These are phyloP conservation scores for Morone chrysops DNA, from an alignment of 2,113 vertebrate species.

Conservation along the genomic window DNA sequence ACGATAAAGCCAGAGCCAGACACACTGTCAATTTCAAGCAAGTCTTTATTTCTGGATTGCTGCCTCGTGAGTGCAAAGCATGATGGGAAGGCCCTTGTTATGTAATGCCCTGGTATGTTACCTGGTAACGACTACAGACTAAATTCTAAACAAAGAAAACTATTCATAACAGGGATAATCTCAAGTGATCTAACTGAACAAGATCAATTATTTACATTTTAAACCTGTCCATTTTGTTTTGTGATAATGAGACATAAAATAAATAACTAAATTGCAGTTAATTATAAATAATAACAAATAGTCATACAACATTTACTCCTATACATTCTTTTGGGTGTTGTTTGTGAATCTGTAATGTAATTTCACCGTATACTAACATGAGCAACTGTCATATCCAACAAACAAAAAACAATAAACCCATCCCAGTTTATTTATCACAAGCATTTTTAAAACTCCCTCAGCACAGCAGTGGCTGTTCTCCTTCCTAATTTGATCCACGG, in stretches of 20 bases:
- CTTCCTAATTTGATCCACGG: background rate
- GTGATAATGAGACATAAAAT: background rate
- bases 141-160: constrained; percentile 31
- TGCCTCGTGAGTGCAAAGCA: constrained; percentile 68
- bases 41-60: constrained; percentile 65
- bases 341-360: background rate
- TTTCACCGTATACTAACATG: background rate
- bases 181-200: background rate
- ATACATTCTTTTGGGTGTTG: background rate
- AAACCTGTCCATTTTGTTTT: background rate
- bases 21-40: constrained; percentile 59
- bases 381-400: background rate
- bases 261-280: background rate
- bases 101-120: constrained; percentile 58
- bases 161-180: constrained; percentile 31
- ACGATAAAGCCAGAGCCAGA: constrained; percentile 36
- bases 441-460: background rate
- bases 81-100: constrained; percentile 58
- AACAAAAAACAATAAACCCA: background rate
- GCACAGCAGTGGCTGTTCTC: background rate
- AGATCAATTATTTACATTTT: background rate
- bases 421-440: background rate
- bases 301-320: background rate
- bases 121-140: constrained; percentile 58
- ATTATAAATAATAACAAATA: background rate